Percentiles rank a stretch among this genome's conserved stretches.
Evolutionary conservation across 2,888 invertebrate genomes (phyloP).

Genomic region (Venustoraphidia nigricollis): DNA sequence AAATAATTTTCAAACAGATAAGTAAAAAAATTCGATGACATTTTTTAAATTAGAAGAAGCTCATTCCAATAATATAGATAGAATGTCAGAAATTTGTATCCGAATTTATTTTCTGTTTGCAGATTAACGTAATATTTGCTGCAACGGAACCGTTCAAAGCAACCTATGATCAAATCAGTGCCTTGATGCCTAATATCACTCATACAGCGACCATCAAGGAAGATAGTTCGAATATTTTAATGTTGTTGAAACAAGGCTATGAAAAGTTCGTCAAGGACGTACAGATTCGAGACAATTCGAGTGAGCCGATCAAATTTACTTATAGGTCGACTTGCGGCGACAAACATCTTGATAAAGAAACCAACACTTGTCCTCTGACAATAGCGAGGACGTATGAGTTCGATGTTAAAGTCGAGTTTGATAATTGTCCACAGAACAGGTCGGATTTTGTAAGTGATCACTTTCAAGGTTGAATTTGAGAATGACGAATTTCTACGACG

Average conservation of each 20-base stretch:
- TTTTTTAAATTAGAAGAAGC: too few species aligned
- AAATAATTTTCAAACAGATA: too few species aligned
- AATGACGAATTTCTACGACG: too few species aligned
- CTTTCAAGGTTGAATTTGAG: too few species aligned
- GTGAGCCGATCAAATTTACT: conserved; percentile 44
- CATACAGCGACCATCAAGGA: conserved; percentile 62
- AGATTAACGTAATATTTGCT: conserved; percentile 76
- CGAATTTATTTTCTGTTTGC: conserved; percentile 15
- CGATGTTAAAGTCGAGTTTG: conserved; percentile 41
- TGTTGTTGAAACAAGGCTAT: conserved; percentile 68
- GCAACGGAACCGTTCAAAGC: conserved; percentile 52
- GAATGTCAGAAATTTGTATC: too few species aligned
- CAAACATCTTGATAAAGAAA: conserved; percentile 24
- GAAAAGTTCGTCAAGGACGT: conserved; percentile 52
- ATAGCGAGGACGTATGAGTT: conserved; percentile 47
- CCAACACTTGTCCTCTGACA: conserved; percentile 42
- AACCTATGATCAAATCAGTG: conserved; percentile 53
- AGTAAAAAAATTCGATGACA: too few species aligned
- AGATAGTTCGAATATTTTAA: conserved; percentile 76
- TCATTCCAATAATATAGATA: too few species aligned
- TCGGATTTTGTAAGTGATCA: conserved; percentile 26
- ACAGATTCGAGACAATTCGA: conserved; percentile 44
- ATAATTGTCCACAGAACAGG: conserved; percentile 36
- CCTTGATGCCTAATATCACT: conserved; percentile 53
- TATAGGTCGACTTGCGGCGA: conserved; percentile 62